Conservation (phyloP, 2,888 invertebrate species). For the Scrobipalpa costella region DNA sequence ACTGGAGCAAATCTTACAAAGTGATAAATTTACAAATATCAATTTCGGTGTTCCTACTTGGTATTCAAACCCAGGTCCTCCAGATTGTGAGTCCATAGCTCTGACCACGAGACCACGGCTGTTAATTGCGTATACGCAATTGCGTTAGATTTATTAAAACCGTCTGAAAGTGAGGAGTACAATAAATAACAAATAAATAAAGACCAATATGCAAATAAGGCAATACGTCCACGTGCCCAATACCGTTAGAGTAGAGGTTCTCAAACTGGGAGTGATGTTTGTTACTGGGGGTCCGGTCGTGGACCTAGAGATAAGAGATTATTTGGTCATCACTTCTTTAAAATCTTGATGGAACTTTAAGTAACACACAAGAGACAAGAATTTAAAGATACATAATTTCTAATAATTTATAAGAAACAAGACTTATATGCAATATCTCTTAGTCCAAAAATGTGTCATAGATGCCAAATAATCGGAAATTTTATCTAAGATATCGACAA, state of each 20-base stretch:
- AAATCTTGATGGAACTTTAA: not conserved
- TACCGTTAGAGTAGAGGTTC: not conserved
- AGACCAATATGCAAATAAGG: slow-evolving; percentile 3
- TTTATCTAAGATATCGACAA: too few relatives aligned
- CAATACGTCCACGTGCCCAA: not conserved
- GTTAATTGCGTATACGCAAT: not conserved
- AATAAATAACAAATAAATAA: slow-evolving; percentile 5
- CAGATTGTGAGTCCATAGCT: too few relatives aligned
- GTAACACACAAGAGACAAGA: not conserved
- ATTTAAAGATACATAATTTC: too few relatives aligned
- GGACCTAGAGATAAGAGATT: not conserved
- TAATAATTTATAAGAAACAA: too few relatives aligned
- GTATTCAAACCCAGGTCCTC: too few relatives aligned
- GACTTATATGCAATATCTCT: too few relatives aligned
- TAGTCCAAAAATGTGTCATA: too few relatives aligned
- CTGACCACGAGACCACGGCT: too few relatives aligned
- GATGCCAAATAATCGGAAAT: too few relatives aligned
- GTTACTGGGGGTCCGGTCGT: not conserved
- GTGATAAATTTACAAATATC: too few relatives aligned
- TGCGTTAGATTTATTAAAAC: slow-evolving; percentile 1
- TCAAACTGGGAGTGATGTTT: not conserved
- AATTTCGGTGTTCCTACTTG: too few relatives aligned
- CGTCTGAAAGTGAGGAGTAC: not conserved
- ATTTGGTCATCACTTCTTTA: not conserved
- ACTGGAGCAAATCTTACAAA: too few relatives aligned